These are phyloP conservation scores for Mayetiola destructor DNA, from an alignment of 2,888 invertebrate genomes.

Conservation along the genomic window DNA sequence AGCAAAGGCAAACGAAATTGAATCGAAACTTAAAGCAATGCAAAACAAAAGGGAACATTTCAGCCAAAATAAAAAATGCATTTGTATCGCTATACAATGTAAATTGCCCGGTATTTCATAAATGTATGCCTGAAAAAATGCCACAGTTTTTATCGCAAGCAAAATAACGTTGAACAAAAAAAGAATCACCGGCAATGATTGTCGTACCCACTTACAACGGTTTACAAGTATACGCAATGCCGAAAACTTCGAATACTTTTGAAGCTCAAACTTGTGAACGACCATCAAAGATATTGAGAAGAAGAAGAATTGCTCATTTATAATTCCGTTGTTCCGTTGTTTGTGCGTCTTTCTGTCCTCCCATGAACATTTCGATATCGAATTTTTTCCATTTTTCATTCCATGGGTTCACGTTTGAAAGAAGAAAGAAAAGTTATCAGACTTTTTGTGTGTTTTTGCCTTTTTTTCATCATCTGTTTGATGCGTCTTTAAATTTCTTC, in stretches of 20 bases:
- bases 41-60: not conserved
- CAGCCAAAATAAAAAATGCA: not conserved
- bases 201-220: no score
- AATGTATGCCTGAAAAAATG: not conserved
- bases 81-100: not conserved
- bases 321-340: conserved; percentile 12
- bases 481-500: not conserved
- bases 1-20: not conserved
- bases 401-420: not conserved
- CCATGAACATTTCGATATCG: conserved; percentile 6
- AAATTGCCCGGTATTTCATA: not conserved
- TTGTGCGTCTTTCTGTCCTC: not conserved
- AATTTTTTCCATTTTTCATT: conserved; percentile 1
- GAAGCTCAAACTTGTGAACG: not conserved
- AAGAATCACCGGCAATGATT: not conserved
- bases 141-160: conserved; percentile 6
- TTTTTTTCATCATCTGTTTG: not conserved
- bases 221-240: not conserved
- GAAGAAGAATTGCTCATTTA: not conserved
- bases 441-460: not conserved
- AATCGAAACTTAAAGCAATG: not conserved
- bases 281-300: not conserved
- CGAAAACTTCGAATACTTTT: not conserved
- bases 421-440: conserved; percentile 4
- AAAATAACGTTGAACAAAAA: not conserved